phyloP scores from a whole-genome alignment of 2,113 vertebrate species.

The Bubo scandiacus region DNA sequence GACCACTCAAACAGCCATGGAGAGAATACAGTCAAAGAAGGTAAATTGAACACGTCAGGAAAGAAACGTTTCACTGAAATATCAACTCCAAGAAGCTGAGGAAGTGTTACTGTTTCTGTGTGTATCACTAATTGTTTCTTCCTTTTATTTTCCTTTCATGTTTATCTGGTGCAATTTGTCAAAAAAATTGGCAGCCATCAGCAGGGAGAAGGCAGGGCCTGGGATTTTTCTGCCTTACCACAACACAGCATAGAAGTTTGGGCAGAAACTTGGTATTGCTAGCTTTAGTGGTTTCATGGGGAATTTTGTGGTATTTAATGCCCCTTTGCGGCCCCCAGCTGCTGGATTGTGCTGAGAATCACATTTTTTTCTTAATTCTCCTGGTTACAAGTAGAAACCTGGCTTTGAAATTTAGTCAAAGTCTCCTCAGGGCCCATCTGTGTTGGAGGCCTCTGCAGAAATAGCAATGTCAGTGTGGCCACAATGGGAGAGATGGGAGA shows the following conservation, averaged over 20 bases:
- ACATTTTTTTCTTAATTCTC: background rate
- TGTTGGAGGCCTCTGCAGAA: background rate
- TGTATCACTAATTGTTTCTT: background rate
- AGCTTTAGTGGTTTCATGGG: background rate
- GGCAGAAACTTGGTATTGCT: background rate
- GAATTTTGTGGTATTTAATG: background rate
- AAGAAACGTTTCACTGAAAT: background rate
- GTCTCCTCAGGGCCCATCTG: background rate
- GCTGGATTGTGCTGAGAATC: background rate
- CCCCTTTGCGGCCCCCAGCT: background rate
- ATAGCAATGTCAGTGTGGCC: background rate
- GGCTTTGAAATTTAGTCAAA: background rate
- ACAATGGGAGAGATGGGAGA: background rate
- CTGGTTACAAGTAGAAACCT: background rate
- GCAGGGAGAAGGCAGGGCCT: background rate
- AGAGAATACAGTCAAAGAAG: conserved; percentile 91
- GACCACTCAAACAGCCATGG: conserved; percentile 97
- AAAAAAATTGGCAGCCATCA: background rate
- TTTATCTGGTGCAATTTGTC: background rate
- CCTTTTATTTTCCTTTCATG: background rate
- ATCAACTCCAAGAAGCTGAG: background rate
- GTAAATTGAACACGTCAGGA: conserved; percentile 53
- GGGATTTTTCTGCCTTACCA: background rate
- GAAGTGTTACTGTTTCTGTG: background rate
- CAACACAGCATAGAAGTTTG: background rate